A percentile compares a stretch with the other conserved stretches of the same genome.
Conservation (phyloP, 92 coral and sea anemone species). For the Ricordea florida region DNA sequence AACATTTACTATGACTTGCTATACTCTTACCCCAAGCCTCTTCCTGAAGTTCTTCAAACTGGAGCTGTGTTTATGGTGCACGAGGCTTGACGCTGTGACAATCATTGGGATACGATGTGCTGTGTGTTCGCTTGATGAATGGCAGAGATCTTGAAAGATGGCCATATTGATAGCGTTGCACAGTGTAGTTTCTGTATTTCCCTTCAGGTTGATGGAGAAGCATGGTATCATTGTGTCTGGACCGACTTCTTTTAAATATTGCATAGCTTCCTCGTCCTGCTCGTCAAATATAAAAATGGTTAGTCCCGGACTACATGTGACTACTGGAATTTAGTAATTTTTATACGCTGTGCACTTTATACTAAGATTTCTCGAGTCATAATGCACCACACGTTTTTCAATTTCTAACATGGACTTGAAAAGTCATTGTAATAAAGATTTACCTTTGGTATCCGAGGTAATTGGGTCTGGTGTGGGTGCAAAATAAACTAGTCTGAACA, state of each 20-base stretch:
- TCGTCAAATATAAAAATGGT: neutral
- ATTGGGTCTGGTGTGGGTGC: too few species aligned
- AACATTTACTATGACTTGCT: neutral
- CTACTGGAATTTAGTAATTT: too few species aligned
- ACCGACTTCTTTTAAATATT: slow-evolving; percentile 67
- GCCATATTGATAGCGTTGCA: slow-evolving; percentile 43
- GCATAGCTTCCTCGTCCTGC: slow-evolving; percentile 62
- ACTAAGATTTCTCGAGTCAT: too few species aligned
- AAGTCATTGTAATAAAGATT: too few species aligned
- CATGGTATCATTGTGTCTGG: slow-evolving; percentile 89
- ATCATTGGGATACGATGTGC: slow-evolving; percentile 69
- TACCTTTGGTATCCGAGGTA: too few species aligned
- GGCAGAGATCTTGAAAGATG: slow-evolving; percentile 55
- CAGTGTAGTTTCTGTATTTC: slow-evolving; percentile 34
- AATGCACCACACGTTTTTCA: too few species aligned
- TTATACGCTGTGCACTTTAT: too few species aligned
- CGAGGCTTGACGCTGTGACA: slow-evolving; percentile 79
- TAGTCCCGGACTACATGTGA: too few species aligned
- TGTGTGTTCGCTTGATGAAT: slow-evolving; percentile 20
- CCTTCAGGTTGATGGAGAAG: slow-evolving; percentile 73
- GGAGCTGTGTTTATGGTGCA: slow-evolving; percentile 47
- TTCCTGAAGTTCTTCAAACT: slow-evolving; percentile 65
- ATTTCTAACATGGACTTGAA: too few species aligned
- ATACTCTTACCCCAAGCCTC: slow-evolving; percentile 81
- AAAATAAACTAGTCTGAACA: too few species aligned